Evolutionary conservation across 2,113 vertebrate genomes (phyloP), one percentile per base, ranked within the genome.

Genomic region (Scolopax mira): DNA sequence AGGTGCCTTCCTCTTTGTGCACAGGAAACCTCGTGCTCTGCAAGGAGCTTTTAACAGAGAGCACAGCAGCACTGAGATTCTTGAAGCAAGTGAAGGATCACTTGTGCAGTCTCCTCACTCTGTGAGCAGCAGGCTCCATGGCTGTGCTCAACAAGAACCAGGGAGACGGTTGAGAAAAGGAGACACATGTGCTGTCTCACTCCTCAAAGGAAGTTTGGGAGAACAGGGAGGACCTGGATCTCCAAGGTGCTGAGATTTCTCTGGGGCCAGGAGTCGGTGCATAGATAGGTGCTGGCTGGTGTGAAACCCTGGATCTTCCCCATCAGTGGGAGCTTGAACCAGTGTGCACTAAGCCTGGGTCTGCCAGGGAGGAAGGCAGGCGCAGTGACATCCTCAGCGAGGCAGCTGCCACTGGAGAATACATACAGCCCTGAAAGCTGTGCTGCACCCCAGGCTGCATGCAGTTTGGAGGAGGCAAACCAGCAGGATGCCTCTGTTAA

Each of bases 171-270:
- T 15, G 46, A 41, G 54, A 48, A 51, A 4, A 44, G 51, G 33
- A 62, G 30, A 54, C 5, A 13, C 10, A 7, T 0, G 7, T 0
- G 4, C 49, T 69, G 71, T 30, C 49, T 35, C 1, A 0, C 27
- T 41, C 2, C 31, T 35, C 1, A 2, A 23, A 33, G 49, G 24
- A 49, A 4, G 6, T 12, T 16, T 23, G 44, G 39, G 44, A 64
- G 42, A 71, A 18, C 28, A 42, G 71, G 69, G 61, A 58, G 67
- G 18, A 64, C 60, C n/a, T 14, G 16, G 33, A 23, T 46, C 31
- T 60, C 44, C 0, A 1, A 27, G 48, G 65, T 28, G 52, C 67
- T 64, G 85, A 33, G 66, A 48, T 49, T 58, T 65, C 70, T 13
- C 21, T 13, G 33, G 24, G 41, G 24, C 49, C 33, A 52, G 48